These are phyloP conservation scores for Perccottus glenii DNA, from an alignment of 2,113 vertebrate species.

Conservation along the genomic window DNA sequence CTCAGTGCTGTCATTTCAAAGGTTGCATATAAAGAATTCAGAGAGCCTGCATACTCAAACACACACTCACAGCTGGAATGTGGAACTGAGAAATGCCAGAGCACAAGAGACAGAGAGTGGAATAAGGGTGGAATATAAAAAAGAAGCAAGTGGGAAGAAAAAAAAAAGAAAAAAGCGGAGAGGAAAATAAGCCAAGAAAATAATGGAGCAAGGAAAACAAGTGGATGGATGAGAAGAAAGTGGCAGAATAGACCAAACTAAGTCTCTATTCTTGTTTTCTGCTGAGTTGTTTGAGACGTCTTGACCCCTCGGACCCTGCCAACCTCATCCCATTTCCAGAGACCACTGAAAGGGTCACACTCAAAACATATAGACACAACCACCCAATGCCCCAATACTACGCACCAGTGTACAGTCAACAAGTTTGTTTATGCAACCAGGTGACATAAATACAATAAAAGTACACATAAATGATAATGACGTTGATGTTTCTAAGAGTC, in stretches of 20 bases:
- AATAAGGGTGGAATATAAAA: conserved; percentile 14
- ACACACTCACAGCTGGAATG: conserved; percentile 63
- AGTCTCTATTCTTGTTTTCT: conserved; percentile 44
- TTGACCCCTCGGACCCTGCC: conserved; percentile 52
- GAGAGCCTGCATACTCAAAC: conserved; percentile 18
- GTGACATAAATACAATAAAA: no score
- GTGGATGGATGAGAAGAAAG: not conserved
- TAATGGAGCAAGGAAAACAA: conserved; percentile 32
- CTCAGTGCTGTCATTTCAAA: conserved; percentile 19
- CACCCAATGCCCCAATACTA: not conserved
- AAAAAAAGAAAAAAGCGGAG: no score
- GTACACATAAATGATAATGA: no score
- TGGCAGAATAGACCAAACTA: not conserved
- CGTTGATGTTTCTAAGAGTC: no score
- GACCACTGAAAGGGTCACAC: conserved; percentile 2
- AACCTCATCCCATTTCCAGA: conserved; percentile 38
- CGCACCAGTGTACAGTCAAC: no score
- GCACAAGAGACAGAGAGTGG: conserved; percentile 33
- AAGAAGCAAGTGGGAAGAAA: conserved; percentile 35
- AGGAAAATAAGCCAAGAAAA: conserved; percentile 22
- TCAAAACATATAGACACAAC: conserved; percentile 12
- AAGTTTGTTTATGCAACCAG: no score
- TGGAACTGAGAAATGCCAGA: conserved; percentile 66
- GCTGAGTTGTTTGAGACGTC: conserved; percentile 45
- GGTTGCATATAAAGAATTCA: conserved; percentile 36